Evolutionary conservation across 2,113 vertebrate genomes (phyloP).

Genomic region (Thomomys bottae): DNA sequence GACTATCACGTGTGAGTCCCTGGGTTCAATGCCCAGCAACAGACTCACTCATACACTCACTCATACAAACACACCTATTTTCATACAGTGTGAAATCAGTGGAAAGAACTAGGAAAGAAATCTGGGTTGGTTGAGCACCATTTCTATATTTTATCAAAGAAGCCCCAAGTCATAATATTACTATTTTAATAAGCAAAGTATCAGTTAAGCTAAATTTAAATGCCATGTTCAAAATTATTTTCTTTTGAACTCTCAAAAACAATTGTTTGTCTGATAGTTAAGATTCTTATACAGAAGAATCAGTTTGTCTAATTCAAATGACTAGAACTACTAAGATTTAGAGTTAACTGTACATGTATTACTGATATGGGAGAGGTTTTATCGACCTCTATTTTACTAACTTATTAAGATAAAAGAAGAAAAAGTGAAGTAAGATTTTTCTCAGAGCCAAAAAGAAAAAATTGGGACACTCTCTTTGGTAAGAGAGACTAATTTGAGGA

Average conservation of each 20-base stretch:
- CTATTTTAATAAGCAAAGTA: neutral
- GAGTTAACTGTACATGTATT: neutral
- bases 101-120: neutral
- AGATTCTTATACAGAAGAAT: neutral
- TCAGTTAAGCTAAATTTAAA: neutral
- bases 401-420: neutral
- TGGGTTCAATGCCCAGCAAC: neutral
- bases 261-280: neutral
- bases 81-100: neutral
- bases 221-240: neutral
- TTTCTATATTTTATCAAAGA: neutral
- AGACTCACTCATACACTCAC: neutral
- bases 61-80: neutral
- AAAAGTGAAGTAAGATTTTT: slow-evolving; percentile 22
- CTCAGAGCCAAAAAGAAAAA: neutral
- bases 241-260: neutral
- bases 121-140: neutral
- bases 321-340: neutral
- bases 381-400: neutral
- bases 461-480: neutral
- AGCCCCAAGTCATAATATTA: neutral
- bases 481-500: neutral
- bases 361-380: neutral
- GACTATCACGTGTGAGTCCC: neutral
- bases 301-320: neutral